Percentiles rank a stretch among this genome's conserved stretches.
phyloP scores from a whole-genome alignment of 2,797 vertebrate species.

The Synanceia verrucosa region DNA sequence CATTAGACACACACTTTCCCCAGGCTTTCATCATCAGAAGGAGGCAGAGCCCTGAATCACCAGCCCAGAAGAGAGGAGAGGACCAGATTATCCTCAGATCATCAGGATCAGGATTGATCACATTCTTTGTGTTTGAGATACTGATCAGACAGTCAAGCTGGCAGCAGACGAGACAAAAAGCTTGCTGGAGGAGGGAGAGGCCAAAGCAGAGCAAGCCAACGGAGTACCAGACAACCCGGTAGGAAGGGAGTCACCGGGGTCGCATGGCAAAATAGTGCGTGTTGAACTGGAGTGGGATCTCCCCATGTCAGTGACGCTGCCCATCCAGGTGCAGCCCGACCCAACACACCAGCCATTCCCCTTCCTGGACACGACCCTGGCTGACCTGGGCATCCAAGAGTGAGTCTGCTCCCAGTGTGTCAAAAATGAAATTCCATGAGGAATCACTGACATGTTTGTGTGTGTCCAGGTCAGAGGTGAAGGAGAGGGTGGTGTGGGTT shows the following conservation, averaged over 20 bases:
- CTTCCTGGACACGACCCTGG: slow-evolving; percentile 81
- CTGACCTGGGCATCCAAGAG: slow-evolving; percentile 83
- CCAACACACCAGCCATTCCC: slow-evolving; percentile 73
- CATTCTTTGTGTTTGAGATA: background rate
- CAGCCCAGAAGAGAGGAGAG: background rate
- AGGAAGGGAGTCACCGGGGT: background rate
- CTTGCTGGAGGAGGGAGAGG: slow-evolving; percentile 31
- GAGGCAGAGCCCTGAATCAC: slow-evolving; percentile 44
- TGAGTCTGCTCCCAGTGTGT: slow-evolving; percentile 59
- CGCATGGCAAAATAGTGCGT: slow-evolving; percentile 24
- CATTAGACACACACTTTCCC: slow-evolving; percentile 33
- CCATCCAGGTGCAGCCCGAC: slow-evolving; percentile 73
- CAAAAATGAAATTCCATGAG: background rate
- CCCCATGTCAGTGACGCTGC: slow-evolving; percentile 77
- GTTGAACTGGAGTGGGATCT: slow-evolving; percentile 75
- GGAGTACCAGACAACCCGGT: background rate
- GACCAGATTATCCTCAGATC: background rate
- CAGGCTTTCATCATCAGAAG: slow-evolving; percentile 22
- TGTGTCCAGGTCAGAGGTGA: slow-evolving; percentile 79
- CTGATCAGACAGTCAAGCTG: slow-evolving; percentile 60
- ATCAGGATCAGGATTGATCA: background rate
- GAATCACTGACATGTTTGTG: background rate
- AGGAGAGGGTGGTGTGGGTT: slow-evolving; percentile 83
- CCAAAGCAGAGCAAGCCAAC: background rate
- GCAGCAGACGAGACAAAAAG: slow-evolving; percentile 65